Conservation (phyloP, 1,140 invertebrate genomes). For the Cryptotermes secundus region DNA sequence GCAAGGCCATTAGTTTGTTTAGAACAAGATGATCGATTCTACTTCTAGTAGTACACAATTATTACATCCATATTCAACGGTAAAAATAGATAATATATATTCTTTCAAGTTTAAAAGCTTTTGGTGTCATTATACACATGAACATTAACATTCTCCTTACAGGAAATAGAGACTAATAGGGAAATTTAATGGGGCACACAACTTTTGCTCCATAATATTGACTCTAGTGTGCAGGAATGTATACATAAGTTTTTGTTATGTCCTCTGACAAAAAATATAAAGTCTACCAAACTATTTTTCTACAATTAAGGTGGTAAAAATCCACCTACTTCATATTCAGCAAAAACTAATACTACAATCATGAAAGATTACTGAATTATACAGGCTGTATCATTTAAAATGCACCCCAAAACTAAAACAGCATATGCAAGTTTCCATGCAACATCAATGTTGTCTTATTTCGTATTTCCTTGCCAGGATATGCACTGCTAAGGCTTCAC, state of each 20-base stretch:
- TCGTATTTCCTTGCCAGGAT: no score
- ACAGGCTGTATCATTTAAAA: no score
- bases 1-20: constrained; percentile 15
- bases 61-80: constrained; percentile 25
- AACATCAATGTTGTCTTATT: no score
- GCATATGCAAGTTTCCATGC: no score
- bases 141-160: neutral
- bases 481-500: no score
- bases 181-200: constrained; percentile 8
- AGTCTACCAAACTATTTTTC: neutral
- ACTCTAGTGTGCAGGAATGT: constrained; percentile 32
- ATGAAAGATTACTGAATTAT: neutral
- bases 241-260: neutral
- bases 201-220: constrained; percentile 23
- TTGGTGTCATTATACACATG: neutral
- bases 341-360: neutral
- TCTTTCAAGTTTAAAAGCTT: neutral
- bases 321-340: neutral
- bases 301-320: neutral
- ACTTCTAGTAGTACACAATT: neutral
- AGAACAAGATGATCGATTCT: constrained; percentile 18
- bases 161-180: neutral
- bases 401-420: no score
- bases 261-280: no score
- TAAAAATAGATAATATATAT: constrained; percentile 33